A percentile compares a stretch with the other conserved stretches of the same genome.
Evolutionary conservation across 2,797 vertebrate genomes (phyloP).

Genomic region (Myotis daubentonii): DNA sequence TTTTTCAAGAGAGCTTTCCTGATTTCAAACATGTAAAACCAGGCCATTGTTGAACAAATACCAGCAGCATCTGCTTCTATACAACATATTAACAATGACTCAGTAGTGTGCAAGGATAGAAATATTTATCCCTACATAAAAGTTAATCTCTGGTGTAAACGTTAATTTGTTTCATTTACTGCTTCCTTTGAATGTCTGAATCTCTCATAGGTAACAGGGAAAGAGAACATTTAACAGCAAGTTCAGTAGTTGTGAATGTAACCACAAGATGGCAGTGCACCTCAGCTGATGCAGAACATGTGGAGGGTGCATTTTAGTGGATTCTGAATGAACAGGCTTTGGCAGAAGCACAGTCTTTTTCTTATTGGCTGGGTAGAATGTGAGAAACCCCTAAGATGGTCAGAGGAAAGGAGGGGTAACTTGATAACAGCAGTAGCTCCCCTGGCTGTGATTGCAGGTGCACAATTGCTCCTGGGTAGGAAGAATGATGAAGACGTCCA

Average conservation of each 20-base stretch:
- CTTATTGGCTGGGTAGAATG: background rate
- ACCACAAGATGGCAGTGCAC: slow-evolving; percentile 36
- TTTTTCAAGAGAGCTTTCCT: background rate
- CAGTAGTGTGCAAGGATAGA: background rate
- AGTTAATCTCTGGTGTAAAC: background rate
- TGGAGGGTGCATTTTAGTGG: background rate
- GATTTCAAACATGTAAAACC: background rate
- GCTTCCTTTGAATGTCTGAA: background rate
- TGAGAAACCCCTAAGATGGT: background rate
- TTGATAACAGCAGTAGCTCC: background rate
- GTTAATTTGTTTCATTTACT: background rate
- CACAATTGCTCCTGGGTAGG: background rate
- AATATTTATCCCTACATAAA: background rate
- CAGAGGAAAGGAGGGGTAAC: background rate
- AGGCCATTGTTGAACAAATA: background rate
- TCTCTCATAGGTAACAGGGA: background rate
- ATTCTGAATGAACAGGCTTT: background rate
- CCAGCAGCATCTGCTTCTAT: background rate
- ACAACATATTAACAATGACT: background rate
- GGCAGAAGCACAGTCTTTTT: background rate
- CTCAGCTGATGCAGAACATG: background rate
- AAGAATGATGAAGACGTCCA: slow-evolving; percentile 29
- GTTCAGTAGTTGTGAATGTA: background rate
- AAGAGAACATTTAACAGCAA: background rate
- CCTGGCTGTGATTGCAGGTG: background rate